Conservation (phyloP, 2,888 invertebrate genomes). For the Mythimna loreyi region DNA sequence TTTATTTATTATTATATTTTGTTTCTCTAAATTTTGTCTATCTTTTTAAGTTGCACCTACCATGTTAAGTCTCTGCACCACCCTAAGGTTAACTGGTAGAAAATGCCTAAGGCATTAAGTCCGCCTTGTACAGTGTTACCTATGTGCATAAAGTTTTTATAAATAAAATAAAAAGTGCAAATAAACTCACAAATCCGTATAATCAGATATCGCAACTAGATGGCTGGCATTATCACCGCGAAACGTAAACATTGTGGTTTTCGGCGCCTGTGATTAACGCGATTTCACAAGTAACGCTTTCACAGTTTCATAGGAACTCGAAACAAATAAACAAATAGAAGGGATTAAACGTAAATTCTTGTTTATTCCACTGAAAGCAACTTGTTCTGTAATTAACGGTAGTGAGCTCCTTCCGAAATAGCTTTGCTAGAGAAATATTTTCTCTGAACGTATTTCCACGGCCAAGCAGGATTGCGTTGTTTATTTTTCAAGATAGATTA, state of each 20-base stretch:
- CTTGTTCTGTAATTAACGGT: slow-evolving; percentile 25
- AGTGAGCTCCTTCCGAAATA: not conserved
- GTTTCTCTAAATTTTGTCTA: too few relatives aligned
- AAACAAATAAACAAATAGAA: slow-evolving; percentile 27
- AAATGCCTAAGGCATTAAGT: too few relatives aligned
- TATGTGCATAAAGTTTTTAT: too few relatives aligned
- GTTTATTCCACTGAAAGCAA: slow-evolving; percentile 25
- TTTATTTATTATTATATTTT: too few relatives aligned
- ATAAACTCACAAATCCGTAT: slow-evolving; percentile 11
- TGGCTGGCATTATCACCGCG: not conserved
- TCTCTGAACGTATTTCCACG: not conserved
- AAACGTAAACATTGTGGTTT: slow-evolving; percentile 39
- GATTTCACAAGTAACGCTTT: slow-evolving; percentile 21
- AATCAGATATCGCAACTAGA: slow-evolving; percentile 8
- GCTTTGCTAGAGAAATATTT: not conserved
- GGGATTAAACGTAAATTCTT: slow-evolving; percentile 18
- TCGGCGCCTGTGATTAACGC: slow-evolving; percentile 41
- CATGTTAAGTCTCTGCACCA: too few relatives aligned
- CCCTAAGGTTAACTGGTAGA: too few relatives aligned
- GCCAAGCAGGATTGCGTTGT: not conserved
- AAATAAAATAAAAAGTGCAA: too few relatives aligned
- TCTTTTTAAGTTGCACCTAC: too few relatives aligned
- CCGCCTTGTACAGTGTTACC: too few relatives aligned
- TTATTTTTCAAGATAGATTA: not conserved
- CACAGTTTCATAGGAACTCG: slow-evolving; percentile 19